Base-by-base conservation (phyloP, 2,888 invertebrate species). In the Cynaeus angustus region DNA sequence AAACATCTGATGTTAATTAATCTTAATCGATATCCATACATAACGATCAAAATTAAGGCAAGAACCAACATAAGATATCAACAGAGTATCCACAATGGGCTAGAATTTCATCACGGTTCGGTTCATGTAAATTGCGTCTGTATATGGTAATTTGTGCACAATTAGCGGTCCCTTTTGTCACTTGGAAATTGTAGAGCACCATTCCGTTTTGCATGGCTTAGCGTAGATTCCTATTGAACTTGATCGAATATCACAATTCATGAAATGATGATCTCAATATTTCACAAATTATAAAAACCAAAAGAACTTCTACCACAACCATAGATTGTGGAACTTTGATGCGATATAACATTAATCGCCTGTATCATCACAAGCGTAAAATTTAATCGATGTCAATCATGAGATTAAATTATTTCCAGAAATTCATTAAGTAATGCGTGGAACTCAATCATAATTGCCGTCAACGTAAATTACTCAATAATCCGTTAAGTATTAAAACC, bases 121-220 rank as follows among this genome's bases (percentile, higher is more conserved):
- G 70, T 74, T 74, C 61, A 68, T 68, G 70, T 70, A 74, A 73
- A 72, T 75, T 74, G 66, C 71, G 66, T 72, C 69, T 67, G 72
- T 77, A 75, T 77, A 76, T 76, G 77, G 76, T 76, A 77, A 77
- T 77, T 77, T 75, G 76, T 69, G 75, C 72, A 74, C 74, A 77
- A 77, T 77, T 77, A 77, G 76, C 66, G 59, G 66, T 52, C 66
- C 52, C 66, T 59, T 66, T 67, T 67, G 59, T 67, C 59, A 46
- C 66, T 41, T 41, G 30, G 59, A 50, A 67, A 67, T 50, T 52
- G 50, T 48, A 33, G 58, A 59, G 66, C 52, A 21, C 37, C 55
- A 53, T 62, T 53, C 45, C 48, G 48, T 14, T 67, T 30, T 38
- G 50, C 59, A 38, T 41, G 45, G 61, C 58, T 58, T 58, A 21